Percentiles rank a stretch among this genome's conserved stretches.
phyloP scores from a whole-genome alignment of 1,140 invertebrate species.

The Schlechtendalia chinensis region DNA sequence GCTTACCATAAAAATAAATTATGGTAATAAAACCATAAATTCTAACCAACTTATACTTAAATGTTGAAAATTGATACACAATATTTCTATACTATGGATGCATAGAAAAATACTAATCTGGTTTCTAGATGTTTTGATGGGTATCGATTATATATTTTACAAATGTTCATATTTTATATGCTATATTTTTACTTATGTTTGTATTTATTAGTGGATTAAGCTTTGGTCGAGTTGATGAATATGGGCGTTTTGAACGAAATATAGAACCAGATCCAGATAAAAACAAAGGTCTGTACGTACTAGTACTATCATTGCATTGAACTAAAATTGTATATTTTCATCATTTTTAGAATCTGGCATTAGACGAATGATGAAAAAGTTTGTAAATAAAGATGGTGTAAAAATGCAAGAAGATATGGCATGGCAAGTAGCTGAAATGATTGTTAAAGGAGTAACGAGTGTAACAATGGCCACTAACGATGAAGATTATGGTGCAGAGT shows the following conservation, averaged over 20 bases:
- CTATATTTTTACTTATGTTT: neutral
- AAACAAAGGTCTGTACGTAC: conserved; percentile 59
- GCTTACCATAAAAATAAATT: too few species aligned
- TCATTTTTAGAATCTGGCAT: conserved; percentile 60
- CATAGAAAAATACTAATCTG: too few species aligned
- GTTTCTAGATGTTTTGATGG: too few species aligned
- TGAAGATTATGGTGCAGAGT: conserved; percentile 34
- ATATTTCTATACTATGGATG: too few species aligned
- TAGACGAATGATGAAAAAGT: conserved; percentile 70
- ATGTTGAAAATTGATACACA: too few species aligned
- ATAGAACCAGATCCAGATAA: conserved; percentile 81
- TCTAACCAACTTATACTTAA: too few species aligned
- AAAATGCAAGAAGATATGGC: conserved; percentile 91
- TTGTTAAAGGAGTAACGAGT: conserved; percentile 85
- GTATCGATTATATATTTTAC: neutral
- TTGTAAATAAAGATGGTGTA: conserved; percentile 76
- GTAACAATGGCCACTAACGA: conserved; percentile 62
- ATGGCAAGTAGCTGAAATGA: conserved; percentile 92
- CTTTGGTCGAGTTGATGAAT: conserved; percentile 78
- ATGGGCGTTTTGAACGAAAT: conserved; percentile 85
- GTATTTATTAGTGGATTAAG: conserved; percentile 64
- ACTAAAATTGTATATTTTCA: neutral
- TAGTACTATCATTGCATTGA: neutral
- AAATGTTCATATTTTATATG: conserved; percentile 4
- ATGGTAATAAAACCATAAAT: too few species aligned